Conservation (phyloP, 2,113 vertebrate species). For the Talpa occidentalis region DNA sequence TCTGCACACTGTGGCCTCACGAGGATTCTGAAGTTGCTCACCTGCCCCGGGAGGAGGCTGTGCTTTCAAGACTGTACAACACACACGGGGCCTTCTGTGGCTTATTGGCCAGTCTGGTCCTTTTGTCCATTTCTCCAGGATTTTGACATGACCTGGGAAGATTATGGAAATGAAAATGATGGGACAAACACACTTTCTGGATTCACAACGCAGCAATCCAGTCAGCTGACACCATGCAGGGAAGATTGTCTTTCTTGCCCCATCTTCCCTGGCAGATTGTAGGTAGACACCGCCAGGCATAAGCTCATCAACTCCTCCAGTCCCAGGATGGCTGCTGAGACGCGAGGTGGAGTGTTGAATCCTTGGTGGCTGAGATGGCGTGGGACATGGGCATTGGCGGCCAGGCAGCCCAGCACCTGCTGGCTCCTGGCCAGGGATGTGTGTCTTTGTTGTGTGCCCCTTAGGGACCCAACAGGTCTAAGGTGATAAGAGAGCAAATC, state of each 20-base stretch:
- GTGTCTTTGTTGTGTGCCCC: no score
- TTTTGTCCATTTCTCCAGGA: background rate
- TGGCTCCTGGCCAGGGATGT: background rate
- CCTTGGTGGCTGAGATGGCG: background rate
- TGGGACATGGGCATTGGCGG: background rate
- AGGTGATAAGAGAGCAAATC: background rate
- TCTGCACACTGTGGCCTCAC: background rate
- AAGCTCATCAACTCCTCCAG: fast-evolving
- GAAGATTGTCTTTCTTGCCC: background rate
- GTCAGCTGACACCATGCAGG: background rate
- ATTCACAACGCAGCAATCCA: background rate
- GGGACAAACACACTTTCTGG: background rate
- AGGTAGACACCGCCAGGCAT: background rate
- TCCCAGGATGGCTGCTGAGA: background rate
- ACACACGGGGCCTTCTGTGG: background rate
- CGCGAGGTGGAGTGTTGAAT: background rate
- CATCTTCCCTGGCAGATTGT: background rate
- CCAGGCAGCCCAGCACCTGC: background rate
- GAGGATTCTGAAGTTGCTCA: background rate
- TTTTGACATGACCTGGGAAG: background rate
- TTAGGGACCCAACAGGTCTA: background rate
- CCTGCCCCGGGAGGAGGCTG: background rate
- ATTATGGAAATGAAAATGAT: background rate
- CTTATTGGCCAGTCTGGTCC: background rate
- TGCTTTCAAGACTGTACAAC: background rate